Percentiles rank a stretch among this genome's conserved stretches.
These are phyloP conservation scores for Coenonympha arcania DNA, from an alignment of 2,888 invertebrate species.

Conservation along the genomic window DNA sequence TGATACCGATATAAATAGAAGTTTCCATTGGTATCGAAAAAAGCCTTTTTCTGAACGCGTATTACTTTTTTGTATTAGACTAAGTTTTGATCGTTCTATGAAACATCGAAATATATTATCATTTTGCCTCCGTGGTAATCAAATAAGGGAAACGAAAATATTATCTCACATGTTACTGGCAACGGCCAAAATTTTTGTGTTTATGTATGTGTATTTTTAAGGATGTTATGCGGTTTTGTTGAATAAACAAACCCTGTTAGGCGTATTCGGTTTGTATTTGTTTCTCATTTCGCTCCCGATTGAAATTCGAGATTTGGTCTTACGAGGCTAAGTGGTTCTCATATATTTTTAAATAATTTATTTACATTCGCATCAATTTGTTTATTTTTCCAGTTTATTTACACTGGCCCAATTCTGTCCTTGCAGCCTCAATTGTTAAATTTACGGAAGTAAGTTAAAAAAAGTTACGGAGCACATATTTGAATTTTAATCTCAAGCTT, in stretches of 20 bases:
- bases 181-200: neutral
- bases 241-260: slow-evolving; percentile 21
- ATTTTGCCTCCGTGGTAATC: neutral
- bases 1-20: too few species aligned
- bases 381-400: slow-evolving; percentile 17
- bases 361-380: slow-evolving; percentile 12
- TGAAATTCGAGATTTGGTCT: slow-evolving; percentile 28
- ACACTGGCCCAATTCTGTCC: slow-evolving; percentile 16
- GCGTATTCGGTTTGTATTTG: slow-evolving; percentile 14
- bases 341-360: slow-evolving; percentile 26
- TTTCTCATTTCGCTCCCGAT: slow-evolving; percentile 18
- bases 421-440: slow-evolving; percentile 12
- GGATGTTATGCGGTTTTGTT: slow-evolving; percentile 18
- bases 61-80: too few species aligned
- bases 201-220: slow-evolving; percentile 8
- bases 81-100: too few species aligned
- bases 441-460: slow-evolving; percentile 16
- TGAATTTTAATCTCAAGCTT: neutral
- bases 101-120: neutral
- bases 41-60: too few species aligned
- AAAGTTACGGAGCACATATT: neutral
- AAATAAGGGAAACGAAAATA: slow-evolving; percentile 5
- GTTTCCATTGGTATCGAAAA: too few species aligned
- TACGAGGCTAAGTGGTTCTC: slow-evolving; percentile 28
- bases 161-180: neutral